Evolutionary conservation across 2,113 vertebrate species (phyloP).

Genomic region (Notarius lentiginosus): DNA sequence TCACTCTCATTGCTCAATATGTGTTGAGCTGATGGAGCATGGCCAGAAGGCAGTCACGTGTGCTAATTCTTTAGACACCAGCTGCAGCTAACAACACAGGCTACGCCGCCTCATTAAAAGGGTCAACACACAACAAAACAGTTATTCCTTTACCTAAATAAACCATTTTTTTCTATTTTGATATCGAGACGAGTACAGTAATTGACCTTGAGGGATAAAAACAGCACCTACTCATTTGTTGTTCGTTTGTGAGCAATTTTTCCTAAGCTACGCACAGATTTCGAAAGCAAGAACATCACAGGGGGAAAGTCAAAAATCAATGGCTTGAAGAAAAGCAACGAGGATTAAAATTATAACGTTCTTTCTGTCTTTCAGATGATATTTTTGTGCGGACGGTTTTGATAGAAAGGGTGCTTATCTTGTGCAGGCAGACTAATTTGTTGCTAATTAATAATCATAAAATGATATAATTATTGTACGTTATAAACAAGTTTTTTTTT

Average conservation of each 20-base stretch:
- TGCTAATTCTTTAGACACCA: slow-evolving; percentile 55
- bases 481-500: neutral
- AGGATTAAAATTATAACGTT: neutral
- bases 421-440: neutral
- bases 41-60: slow-evolving; percentile 56
- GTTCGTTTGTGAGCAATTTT: neutral
- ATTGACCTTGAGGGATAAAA: slow-evolving; percentile 41
- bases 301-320: neutral
- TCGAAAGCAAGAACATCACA: neutral
- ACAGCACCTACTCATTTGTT: slow-evolving; percentile 1
- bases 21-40: slow-evolving; percentile 51
- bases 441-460: neutral
- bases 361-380: neutral
- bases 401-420: neutral
- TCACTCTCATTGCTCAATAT: slow-evolving; percentile 50
- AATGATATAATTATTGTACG: neutral
- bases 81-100: slow-evolving; percentile 55
- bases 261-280: neutral
- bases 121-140: slow-evolving; percentile 51
- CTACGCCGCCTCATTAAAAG: slow-evolving; percentile 44
- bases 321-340: neutral
- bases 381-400: neutral
- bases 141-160: slow-evolving; percentile 49
- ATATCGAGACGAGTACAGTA: slow-evolving; percentile 45
- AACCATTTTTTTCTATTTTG: slow-evolving; percentile 44